These are phyloP conservation scores for Oryzias dopingdopingensis DNA, from an alignment of 2,797 vertebrate genomes.

Conservation along the genomic window DNA sequence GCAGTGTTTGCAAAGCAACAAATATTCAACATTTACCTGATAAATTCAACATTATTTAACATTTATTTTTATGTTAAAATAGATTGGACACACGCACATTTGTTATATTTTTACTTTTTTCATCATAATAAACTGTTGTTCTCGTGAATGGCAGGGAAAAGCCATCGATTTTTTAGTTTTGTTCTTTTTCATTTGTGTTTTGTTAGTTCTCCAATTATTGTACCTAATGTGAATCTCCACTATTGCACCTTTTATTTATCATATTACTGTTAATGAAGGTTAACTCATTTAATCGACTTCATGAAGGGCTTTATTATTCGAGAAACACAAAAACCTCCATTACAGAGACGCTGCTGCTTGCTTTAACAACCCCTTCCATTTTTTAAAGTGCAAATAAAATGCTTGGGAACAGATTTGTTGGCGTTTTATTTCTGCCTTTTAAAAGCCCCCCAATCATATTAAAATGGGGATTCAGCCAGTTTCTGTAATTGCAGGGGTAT, in stretches of 20 bases:
- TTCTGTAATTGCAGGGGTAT: conserved; percentile 26
- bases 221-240: no score
- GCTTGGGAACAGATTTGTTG: conserved; percentile 41
- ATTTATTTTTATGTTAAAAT: no score
- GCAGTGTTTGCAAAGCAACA: no score
- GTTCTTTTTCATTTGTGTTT: no score
- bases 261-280: conserved; percentile 22
- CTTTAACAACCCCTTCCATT: conserved; percentile 51
- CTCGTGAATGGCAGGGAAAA: no score
- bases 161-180: no score
- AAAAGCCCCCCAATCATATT: conserved; percentile 34
- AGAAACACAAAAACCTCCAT: conserved; percentile 16
- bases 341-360: conserved; percentile 4
- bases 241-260: conserved; percentile 4
- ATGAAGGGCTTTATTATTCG: conserved; percentile 28
- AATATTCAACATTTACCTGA: no score
- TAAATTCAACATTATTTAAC: no score
- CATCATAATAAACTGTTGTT: no score
- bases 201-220: no score
- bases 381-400: conserved; percentile 64
- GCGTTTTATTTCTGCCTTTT: conserved; percentile 47
- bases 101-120: no score
- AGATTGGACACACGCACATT: no score
- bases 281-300: conserved; percentile 37
- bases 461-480: conserved; percentile 27